These are phyloP conservation scores for Meteorus colon DNA, from an alignment of 2,888 invertebrate species.

Conservation along the genomic window DNA sequence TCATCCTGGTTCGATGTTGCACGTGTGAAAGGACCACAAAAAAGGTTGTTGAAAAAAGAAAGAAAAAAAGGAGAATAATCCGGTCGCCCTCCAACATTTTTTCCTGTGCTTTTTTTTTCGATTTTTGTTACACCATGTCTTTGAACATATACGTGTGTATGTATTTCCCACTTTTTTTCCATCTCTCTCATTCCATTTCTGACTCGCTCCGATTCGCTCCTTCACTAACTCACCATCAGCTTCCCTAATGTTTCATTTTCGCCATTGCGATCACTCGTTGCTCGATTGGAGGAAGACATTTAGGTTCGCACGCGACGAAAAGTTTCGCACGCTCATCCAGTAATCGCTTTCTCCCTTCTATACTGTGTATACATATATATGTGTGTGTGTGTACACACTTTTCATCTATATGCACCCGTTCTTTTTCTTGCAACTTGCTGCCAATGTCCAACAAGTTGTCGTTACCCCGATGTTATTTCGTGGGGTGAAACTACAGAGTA, in stretches of 20 bases:
- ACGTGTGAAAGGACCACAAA: slow-evolving; percentile 34
- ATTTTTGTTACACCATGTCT: neutral
- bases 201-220: neutral
- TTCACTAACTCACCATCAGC: neutral
- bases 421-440: slow-evolving; percentile 42
- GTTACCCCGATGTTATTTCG: slow-evolving; percentile 45
- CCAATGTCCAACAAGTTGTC: slow-evolving; percentile 59
- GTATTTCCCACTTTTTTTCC: neutral
- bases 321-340: slow-evolving; percentile 37
- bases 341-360: slow-evolving; percentile 36
- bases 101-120: neutral
- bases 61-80: slow-evolving; percentile 23
- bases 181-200: neutral
- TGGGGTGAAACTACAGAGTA: slow-evolving; percentile 35
- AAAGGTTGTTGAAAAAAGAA: neutral
- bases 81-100: slow-evolving; percentile 21
- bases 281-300: slow-evolving; percentile 29
- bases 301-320: slow-evolving; percentile 37
- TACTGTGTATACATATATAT: neutral
- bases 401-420: neutral
- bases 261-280: neutral
- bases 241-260: neutral
- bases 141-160: neutral
- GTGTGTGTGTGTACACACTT: neutral
- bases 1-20: slow-evolving; percentile 42